A percentile compares a stretch with the other conserved stretches of the same genome.
Conservation (phyloP, 2,113 vertebrate species). For the Plecotus auritus region DNA sequence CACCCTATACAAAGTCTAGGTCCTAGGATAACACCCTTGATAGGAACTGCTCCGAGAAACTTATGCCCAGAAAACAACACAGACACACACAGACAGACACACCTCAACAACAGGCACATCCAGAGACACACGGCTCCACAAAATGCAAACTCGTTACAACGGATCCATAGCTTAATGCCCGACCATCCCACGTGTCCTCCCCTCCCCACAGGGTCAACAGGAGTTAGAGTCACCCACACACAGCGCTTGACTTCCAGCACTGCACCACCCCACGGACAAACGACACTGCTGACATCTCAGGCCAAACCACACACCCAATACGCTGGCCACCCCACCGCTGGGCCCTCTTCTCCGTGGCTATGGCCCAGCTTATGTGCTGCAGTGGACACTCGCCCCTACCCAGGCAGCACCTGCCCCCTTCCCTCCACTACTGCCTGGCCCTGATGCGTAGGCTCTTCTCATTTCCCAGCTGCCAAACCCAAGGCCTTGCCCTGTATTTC, state of each 20-base stretch:
- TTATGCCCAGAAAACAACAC: neutral
- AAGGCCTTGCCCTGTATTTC: neutral
- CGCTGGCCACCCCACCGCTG: neutral
- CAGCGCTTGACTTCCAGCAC: neutral
- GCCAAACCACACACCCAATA: neutral
- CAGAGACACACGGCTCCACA: neutral
- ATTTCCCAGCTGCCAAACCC: neutral
- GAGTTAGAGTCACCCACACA: neutral
- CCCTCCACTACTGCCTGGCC: neutral
- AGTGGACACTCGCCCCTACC: too few species aligned
- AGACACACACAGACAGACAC: neutral
- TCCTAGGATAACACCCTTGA: neutral
- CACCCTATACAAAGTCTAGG: neutral
- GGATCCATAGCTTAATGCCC: neutral
- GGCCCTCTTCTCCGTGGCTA: neutral
- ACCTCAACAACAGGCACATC: too few species aligned
- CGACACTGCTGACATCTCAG: neutral
- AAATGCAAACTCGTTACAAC: neutral
- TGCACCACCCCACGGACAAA: neutral
- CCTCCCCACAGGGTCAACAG: neutral
- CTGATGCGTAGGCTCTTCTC: neutral
- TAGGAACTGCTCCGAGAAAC: neutral
- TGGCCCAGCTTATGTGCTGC: neutral
- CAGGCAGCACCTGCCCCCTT: accelerated
- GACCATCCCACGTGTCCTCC: neutral